These are phyloP conservation scores for Andrena cerasifolii DNA, from an alignment of 1,140 invertebrate species.

Conservation along the genomic window DNA sequence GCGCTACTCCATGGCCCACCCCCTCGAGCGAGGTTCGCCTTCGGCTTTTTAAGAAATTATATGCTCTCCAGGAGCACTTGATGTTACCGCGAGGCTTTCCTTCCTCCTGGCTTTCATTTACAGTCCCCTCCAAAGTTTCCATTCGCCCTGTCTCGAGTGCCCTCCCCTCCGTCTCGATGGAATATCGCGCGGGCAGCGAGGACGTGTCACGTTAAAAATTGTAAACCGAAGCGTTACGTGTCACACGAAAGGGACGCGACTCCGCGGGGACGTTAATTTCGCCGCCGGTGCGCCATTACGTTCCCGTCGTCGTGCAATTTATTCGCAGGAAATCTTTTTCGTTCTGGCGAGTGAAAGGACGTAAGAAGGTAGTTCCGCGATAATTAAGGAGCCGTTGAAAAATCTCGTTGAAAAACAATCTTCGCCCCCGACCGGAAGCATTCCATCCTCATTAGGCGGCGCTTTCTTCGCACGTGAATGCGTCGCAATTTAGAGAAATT, in stretches of 20 bases:
- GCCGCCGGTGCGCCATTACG: background rate
- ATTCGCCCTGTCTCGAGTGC: slow-evolving; percentile 7
- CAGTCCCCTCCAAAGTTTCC: background rate
- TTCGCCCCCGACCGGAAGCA: background rate
- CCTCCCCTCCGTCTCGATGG: background rate
- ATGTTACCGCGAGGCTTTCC: slow-evolving; percentile 35
- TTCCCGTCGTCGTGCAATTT: background rate
- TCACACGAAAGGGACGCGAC: background rate
- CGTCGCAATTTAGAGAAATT: background rate
- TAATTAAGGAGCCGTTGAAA: slow-evolving; percentile 16
- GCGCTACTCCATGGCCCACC: slow-evolving; percentile 22
- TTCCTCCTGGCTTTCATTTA: background rate
- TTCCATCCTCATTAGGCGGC: slow-evolving; percentile 2
- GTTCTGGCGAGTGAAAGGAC: background rate
- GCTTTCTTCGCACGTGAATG: slow-evolving; percentile 1
- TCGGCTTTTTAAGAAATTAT: slow-evolving; percentile 70
- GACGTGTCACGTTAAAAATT: background rate
- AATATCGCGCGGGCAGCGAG: too few species aligned
- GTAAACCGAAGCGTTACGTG: background rate
- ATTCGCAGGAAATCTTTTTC: background rate
- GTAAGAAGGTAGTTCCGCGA: background rate
- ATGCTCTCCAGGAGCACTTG: slow-evolving; percentile 46
- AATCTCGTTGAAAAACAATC: slow-evolving; percentile 26
- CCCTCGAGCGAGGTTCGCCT: slow-evolving; percentile 44
- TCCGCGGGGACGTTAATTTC: background rate